Evolutionary conservation across 2,113 vertebrate genomes (phyloP).

Genomic region (Thinocorus orbignyianus): DNA sequence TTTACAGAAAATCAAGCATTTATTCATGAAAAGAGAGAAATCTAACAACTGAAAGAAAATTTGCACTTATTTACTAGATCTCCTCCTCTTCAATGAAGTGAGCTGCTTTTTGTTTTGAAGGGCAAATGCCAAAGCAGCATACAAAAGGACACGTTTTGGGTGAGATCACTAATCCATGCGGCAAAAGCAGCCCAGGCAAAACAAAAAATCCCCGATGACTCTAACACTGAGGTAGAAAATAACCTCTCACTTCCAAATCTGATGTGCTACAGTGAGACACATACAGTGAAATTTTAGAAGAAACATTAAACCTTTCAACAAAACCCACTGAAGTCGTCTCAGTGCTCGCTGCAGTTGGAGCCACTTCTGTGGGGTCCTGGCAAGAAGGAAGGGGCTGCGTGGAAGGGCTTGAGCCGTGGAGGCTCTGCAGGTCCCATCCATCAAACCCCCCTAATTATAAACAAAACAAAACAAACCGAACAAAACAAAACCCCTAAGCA

Average conservation of each 20-base stretch:
- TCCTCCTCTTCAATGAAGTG: neutral
- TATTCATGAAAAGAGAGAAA: neutral
- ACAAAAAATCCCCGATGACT: neutral
- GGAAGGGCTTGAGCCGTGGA: neutral
- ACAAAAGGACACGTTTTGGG: accelerated
- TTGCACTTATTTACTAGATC: neutral
- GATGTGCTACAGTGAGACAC: neutral
- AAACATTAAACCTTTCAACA: neutral
- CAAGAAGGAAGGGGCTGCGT: neutral
- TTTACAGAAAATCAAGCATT: neutral
- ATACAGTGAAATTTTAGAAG: neutral
- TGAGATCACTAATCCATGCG: neutral
- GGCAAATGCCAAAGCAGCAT: neutral
- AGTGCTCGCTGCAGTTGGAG: neutral
- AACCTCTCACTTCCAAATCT: neutral
- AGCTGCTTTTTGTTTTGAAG: neutral
- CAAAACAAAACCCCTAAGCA: accelerated
- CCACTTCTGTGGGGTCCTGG: neutral
- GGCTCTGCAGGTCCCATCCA: neutral
- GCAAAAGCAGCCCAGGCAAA: neutral
- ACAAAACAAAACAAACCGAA: neutral
- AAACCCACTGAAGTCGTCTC: neutral
- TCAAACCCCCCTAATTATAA: neutral
- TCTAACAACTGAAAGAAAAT: neutral
- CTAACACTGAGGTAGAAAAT: neutral